Percentiles rank a stretch among this genome's conserved stretches.
phyloP scores from a whole-genome alignment of 2,113 vertebrate genomes.

The Mohoua ochrocephala region DNA sequence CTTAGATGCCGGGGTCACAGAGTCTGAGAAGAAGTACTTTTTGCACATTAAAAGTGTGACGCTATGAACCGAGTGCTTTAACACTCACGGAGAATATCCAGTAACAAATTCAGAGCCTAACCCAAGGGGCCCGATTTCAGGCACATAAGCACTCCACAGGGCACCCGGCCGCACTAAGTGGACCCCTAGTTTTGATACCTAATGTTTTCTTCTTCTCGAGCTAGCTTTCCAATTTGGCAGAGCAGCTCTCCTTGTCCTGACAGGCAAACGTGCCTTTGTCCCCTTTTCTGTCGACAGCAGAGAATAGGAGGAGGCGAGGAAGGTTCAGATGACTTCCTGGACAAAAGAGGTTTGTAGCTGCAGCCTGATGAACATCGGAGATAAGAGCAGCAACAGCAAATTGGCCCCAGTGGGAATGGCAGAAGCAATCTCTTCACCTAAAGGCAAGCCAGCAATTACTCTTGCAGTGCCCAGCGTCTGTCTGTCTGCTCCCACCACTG shows the following conservation, averaged over 20 bases:
- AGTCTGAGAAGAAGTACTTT: neutral
- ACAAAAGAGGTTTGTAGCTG: constrained; percentile 65
- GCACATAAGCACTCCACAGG: neutral
- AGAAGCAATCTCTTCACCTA: constrained; percentile 65
- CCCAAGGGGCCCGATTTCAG: neutral
- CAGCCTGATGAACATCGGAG: constrained; percentile 56
- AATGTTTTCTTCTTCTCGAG: neutral
- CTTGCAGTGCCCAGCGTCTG: constrained; percentile 36
- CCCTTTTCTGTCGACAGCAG: constrained; percentile 25
- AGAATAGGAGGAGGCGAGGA: neutral
- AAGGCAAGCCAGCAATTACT: constrained; percentile 63
- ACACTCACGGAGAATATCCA: neutral
- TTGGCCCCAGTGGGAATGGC: constrained; percentile 66
- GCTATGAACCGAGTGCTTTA: neutral
- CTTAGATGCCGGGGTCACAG: neutral
- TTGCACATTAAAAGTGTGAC: neutral
- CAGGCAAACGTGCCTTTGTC: neutral
- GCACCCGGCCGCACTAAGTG: neutral
- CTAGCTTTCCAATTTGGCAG: neutral
- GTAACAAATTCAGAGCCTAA: neutral
- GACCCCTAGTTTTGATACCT: neutral
- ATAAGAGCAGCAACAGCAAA: constrained; percentile 74
- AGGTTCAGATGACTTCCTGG: constrained; percentile 38
- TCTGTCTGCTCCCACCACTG: constrained; percentile 39
- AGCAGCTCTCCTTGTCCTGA: constrained; percentile 26